phyloP scores from a whole-genome alignment of 1,140 invertebrate species.

The Temnothorax curvispinosus region DNA sequence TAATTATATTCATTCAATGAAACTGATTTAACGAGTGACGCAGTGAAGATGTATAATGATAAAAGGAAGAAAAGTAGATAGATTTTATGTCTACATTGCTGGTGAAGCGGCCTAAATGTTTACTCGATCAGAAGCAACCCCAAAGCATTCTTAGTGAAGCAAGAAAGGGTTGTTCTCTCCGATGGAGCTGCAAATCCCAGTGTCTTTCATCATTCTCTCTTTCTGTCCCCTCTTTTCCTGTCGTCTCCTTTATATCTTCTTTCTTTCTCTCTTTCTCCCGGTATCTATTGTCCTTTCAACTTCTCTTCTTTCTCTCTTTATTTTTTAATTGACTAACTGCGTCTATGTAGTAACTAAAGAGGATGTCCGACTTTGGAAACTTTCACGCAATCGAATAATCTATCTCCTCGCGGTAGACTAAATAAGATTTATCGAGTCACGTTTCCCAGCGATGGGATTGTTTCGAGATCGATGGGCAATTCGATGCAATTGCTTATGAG shows the following conservation, averaged over 20 bases:
- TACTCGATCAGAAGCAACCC: conserved; percentile 40
- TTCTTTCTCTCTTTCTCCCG: background rate
- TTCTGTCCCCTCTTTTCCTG: background rate
- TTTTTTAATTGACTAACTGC: conserved; percentile 75
- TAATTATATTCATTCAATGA: background rate
- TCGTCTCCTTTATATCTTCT: background rate
- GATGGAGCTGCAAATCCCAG: conserved; percentile 60
- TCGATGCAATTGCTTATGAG: conserved; percentile 27
- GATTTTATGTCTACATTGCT: conserved; percentile 22
- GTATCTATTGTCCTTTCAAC: background rate
- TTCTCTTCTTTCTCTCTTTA: conserved; percentile 40
- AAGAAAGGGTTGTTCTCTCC: conserved; percentile 63
- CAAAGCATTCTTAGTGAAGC: conserved; percentile 4
- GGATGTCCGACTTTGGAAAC: conserved; percentile 50
- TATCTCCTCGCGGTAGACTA: conserved; percentile 57
- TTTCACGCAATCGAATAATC: conserved; percentile 68
- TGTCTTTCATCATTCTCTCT: conserved; percentile 21
- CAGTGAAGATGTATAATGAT: background rate
- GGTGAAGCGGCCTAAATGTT: conserved; percentile 57
- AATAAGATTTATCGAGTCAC: conserved; percentile 69
- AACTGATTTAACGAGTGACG: background rate
- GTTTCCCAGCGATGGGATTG: background rate
- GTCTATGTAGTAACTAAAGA: conserved; percentile 65
- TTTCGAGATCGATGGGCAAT: conserved; percentile 19
- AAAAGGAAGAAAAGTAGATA: background rate